phyloP scores from a whole-genome alignment of 2,888 invertebrate species.

The Ophion ventricosus region DNA sequence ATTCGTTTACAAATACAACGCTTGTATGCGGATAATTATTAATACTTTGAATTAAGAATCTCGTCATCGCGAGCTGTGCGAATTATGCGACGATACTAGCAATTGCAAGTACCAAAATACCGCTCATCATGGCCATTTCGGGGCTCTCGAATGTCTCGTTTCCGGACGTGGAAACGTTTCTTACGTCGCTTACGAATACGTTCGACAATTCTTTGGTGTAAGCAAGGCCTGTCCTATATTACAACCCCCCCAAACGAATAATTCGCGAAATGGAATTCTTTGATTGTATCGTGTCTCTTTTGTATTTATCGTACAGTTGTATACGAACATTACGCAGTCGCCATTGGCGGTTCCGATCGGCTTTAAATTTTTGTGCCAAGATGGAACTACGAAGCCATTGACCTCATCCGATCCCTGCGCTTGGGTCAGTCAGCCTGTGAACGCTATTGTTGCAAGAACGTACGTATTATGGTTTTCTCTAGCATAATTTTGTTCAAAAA shows the following conservation, averaged over 20 bases:
- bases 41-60: conserved; percentile 82
- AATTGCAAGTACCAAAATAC: conserved; percentile 80
- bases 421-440: conserved; percentile 87
- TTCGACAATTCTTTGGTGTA: conserved; percentile 84
- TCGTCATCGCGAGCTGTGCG: conserved; percentile 85
- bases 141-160: conserved; percentile 87
- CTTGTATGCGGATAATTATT: background rate
- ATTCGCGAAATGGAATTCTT: background rate
- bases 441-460: conserved; percentile 85
- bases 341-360: conserved; percentile 67
- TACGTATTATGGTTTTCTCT: conserved; percentile 74
- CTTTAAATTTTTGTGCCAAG: conserved; percentile 81
- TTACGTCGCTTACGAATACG: conserved; percentile 85
- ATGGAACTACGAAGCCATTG: conserved; percentile 76
- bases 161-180: conserved; percentile 86
- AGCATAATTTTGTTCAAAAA: background rate
- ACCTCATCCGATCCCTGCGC: conserved; percentile 83
- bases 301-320: conserved; percentile 64
- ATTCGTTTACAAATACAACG: background rate
- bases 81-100: conserved; percentile 84
- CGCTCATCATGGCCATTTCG: conserved; percentile 85
- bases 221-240: conserved; percentile 69
- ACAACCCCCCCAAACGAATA: background rate
- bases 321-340: conserved; percentile 53
- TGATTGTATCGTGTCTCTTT: background rate